Percentiles rank a stretch among this genome's conserved stretches.
phyloP scores from a whole-genome alignment of 2,113 vertebrate genomes.

The Silurus asotus region DNA sequence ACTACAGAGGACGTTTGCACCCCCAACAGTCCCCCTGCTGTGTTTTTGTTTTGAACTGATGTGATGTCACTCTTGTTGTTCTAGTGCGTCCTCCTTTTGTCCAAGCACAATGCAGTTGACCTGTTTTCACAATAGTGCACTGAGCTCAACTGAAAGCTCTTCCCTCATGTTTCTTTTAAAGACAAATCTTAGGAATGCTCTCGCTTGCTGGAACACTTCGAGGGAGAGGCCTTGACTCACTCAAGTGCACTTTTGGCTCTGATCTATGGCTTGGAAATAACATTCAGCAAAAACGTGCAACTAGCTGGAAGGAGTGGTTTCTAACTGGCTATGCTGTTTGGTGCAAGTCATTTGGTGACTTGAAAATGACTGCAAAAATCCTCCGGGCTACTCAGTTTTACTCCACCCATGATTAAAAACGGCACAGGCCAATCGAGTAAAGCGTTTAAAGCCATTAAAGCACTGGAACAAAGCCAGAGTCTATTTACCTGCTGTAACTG shows the following conservation, averaged over 20 bases:
- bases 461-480: not conserved
- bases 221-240: constrained; percentile 49
- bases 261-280: not conserved
- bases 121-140: constrained; percentile 62
- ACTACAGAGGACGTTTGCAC: constrained; percentile 35
- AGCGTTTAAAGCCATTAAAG: not conserved
- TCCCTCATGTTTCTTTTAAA: constrained; percentile 52
- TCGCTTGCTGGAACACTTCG: constrained; percentile 28
- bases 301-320: constrained; percentile 31
- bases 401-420: constrained; percentile 13
- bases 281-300: not conserved
- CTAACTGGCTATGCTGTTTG: constrained; percentile 27
- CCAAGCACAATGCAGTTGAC: constrained; percentile 64
- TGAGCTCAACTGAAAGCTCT: constrained; percentile 18
- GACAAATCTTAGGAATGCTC: constrained; percentile 42
- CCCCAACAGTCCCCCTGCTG: constrained; percentile 59
- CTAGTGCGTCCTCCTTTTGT: constrained; percentile 66
- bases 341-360: constrained; percentile 21
- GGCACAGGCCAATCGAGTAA: constrained; percentile 23
- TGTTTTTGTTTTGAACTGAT: constrained; percentile 67
- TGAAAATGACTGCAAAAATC: constrained; percentile 21
- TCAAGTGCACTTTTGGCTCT: not conserved
- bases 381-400: not conserved
- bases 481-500: not conserved
- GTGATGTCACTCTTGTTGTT: constrained; percentile 72